Percentiles rank a stretch among this genome's conserved stretches.
phyloP scores from a whole-genome alignment of 2,888 invertebrate genomes.

The Amaurobius ferox region DNA sequence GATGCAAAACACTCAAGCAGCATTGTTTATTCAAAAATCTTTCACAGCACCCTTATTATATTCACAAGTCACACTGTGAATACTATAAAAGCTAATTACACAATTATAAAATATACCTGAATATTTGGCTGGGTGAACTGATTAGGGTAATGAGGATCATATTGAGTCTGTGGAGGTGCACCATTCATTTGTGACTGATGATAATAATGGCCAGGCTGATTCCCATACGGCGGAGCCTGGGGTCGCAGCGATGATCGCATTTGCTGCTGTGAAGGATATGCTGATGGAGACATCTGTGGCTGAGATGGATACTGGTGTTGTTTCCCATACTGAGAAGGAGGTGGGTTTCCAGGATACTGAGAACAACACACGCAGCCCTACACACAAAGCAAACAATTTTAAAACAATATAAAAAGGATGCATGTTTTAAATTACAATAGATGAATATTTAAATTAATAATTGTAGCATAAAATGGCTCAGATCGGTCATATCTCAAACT shows the following conservation, averaged over 20 bases:
- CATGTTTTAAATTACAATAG: too few relatives aligned
- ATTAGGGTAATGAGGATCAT: constrained; percentile 67
- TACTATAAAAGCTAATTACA: too few relatives aligned
- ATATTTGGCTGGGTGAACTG: constrained; percentile 74
- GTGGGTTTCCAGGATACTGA: constrained; percentile 73
- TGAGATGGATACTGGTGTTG: constrained; percentile 74
- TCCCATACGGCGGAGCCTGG: constrained; percentile 73
- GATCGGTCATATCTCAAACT: too few relatives aligned
- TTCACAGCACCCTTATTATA: too few relatives aligned
- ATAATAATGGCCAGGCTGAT: constrained; percentile 73
- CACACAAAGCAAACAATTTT: too few relatives aligned
- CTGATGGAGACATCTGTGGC: constrained; percentile 56
- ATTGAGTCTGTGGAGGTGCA: constrained; percentile 71
- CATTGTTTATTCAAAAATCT: too few relatives aligned
- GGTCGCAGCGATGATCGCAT: constrained; percentile 73
- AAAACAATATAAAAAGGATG: too few relatives aligned
- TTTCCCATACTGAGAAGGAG: constrained; percentile 74
- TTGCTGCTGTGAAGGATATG: constrained; percentile 74
- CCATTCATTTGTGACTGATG: constrained; percentile 74
- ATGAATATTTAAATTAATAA: too few relatives aligned
- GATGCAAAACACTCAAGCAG: too few relatives aligned
- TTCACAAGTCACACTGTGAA: too few relatives aligned
- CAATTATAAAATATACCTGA: constrained; percentile 72
- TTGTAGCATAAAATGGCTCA: too few relatives aligned
- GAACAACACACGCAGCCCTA: constrained; percentile 65